phyloP scores from a whole-genome alignment of 1,140 invertebrate genomes.

The Pogonomyrmex californicus region DNA sequence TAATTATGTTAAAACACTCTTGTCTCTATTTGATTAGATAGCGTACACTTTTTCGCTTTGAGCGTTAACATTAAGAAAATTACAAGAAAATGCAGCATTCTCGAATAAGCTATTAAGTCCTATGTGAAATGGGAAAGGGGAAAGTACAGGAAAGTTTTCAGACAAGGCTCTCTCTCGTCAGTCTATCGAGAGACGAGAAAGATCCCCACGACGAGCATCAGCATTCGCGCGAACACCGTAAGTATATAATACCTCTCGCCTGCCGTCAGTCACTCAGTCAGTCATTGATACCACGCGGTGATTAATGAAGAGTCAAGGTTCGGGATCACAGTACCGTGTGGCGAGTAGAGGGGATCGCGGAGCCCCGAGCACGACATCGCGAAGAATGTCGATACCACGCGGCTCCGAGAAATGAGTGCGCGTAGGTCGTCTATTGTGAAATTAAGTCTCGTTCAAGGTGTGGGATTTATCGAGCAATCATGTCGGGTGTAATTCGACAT shows the following conservation, averaged over 20 bases:
- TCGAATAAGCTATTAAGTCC: conserved; percentile 35
- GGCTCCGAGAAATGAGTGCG: conserved; percentile 66
- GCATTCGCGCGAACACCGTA: conserved; percentile 77
- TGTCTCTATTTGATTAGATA: background rate
- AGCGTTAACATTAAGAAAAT: background rate
- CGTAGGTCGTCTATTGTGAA: conserved; percentile 64
- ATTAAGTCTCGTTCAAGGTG: conserved; percentile 53
- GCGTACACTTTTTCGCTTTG: background rate
- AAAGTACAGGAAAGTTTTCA: conserved; percentile 51
- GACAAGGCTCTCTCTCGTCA: conserved; percentile 60
- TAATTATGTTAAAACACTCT: conserved; percentile 4
- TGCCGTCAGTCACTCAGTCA: conserved; percentile 86
- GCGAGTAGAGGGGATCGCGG: conserved; percentile 71
- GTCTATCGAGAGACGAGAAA: conserved; percentile 58
- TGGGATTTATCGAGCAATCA: conserved; percentile 57
- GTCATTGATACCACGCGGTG: conserved; percentile 86
- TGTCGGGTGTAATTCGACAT: conserved; percentile 48
- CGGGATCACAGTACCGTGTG: conserved; percentile 83
- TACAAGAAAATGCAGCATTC: conserved; percentile 1
- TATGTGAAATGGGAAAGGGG: conserved; percentile 21
- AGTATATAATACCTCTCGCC: conserved; percentile 84
- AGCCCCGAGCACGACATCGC: conserved; percentile 78
- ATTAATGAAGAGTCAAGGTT: conserved; percentile 87
- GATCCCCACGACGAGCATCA: conserved; percentile 75
- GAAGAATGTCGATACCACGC: conserved; percentile 82